Conservation (phyloP, 2,113 vertebrate genomes). For the Callaeas wilsoni region DNA sequence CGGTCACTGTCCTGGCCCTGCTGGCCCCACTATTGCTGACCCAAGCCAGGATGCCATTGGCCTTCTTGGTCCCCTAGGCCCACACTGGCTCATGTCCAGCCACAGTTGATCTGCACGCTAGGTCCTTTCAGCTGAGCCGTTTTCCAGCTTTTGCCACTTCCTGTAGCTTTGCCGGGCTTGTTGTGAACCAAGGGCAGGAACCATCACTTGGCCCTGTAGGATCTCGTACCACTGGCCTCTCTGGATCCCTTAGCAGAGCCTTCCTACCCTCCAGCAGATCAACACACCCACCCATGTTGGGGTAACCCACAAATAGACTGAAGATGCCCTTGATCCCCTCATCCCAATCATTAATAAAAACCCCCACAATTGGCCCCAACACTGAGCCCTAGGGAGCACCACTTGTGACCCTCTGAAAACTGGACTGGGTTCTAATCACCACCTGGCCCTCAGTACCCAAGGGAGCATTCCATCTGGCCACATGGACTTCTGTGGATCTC, state of each 20-base stretch:
- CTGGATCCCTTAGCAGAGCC: neutral
- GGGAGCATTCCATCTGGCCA: neutral
- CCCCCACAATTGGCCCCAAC: rapidly evolving
- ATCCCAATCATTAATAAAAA: neutral
- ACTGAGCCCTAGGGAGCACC: neutral
- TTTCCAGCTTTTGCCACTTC: too few relatives aligned
- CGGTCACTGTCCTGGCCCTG: neutral
- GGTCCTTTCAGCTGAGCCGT: too few relatives aligned
- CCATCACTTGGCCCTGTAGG: neutral
- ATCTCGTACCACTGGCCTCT: neutral
- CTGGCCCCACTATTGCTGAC: neutral
- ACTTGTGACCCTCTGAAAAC: neutral
- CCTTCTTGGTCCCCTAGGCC: neutral
- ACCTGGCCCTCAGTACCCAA: neutral
- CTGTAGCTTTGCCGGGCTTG: too few relatives aligned
- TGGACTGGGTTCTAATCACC: too few relatives aligned
- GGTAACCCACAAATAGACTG: neutral
- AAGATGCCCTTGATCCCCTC: neutral
- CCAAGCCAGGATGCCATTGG: neutral
- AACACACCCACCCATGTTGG: rapidly evolving
- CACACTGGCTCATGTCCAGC: neutral
- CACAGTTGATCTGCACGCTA: neutral
- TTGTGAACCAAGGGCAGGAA: neutral
- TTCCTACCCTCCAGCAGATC: neutral
- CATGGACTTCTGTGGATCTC: neutral